These are phyloP conservation scores for Coturnix japonica DNA, from an alignment of 2,113 vertebrate species.

Conservation along the genomic window DNA sequence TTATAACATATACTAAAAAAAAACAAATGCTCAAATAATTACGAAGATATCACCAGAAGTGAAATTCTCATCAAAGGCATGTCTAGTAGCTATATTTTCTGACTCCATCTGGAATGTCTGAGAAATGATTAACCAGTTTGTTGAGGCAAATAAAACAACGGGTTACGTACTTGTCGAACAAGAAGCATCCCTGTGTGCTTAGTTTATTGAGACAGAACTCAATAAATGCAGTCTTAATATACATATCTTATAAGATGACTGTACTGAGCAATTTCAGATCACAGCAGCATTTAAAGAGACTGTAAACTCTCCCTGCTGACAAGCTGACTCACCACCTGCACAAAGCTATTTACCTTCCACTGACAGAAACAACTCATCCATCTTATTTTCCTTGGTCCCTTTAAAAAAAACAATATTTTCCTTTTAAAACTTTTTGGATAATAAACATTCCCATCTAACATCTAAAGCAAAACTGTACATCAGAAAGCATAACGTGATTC, in stretches of 20 bases:
- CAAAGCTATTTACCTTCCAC: not conserved
- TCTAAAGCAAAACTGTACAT: not conserved
- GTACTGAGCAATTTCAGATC: not conserved
- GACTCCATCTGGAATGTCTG: not conserved
- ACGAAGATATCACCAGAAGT: not conserved
- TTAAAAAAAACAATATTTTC: not conserved
- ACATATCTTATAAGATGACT: not conserved
- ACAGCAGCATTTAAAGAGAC: not conserved
- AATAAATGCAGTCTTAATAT: not conserved
- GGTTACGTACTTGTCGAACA: constrained; percentile 33
- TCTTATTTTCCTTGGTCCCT: not conserved
- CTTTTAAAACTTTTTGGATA: not conserved
- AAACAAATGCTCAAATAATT: not conserved
- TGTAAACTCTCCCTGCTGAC: not conserved
- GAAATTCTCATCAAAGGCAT: not conserved
- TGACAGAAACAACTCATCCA: not conserved
- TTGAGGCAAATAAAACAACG: not conserved
- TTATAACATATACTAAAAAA: not conserved
- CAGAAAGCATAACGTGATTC: not conserved
- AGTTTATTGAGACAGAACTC: not conserved
- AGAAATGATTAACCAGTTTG: not conserved
- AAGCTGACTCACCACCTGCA: not conserved
- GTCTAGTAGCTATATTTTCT: not conserved
- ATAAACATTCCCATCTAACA: not conserved
- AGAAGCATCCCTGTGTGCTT: not conserved